phyloP scores from a whole-genome alignment of 2,797 vertebrate genomes.

The Pagetopsis macropterus region DNA sequence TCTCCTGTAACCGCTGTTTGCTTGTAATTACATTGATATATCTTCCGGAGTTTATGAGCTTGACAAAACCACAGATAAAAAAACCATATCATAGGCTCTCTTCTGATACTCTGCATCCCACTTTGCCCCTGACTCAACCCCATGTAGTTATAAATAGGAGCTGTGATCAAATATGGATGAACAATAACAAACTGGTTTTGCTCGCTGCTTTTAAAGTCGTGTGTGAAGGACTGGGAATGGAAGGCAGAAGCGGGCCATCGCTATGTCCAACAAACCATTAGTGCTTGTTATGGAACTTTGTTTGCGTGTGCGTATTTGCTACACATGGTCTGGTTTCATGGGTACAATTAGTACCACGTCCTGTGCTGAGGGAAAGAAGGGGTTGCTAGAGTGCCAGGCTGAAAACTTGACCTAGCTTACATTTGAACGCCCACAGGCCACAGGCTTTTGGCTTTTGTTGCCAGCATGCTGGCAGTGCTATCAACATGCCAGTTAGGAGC shows the following conservation, averaged over 20 bases:
- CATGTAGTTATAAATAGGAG: slow-evolving; percentile 74
- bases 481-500: slow-evolving; percentile 55
- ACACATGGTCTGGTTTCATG: slow-evolving; percentile 61
- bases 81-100: neutral
- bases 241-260: slow-evolving; percentile 40
- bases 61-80: slow-evolving; percentile 15
- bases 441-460: slow-evolving; percentile 60
- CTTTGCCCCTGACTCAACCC: slow-evolving; percentile 53
- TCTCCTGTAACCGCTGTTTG: slow-evolving; percentile 19
- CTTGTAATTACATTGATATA: slow-evolving; percentile 33
- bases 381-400: slow-evolving; percentile 42
- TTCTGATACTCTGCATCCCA: slow-evolving; percentile 28
- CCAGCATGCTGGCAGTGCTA: slow-evolving; percentile 45
- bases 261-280: slow-evolving; percentile 45
- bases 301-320: slow-evolving; percentile 46
- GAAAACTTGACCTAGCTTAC: slow-evolving; percentile 68
- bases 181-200: slow-evolving; percentile 68
- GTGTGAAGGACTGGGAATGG: slow-evolving; percentile 31
- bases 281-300: slow-evolving; percentile 51
- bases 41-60: slow-evolving; percentile 20
- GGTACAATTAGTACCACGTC: slow-evolving; percentile 57
- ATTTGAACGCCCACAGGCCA: slow-evolving; percentile 64
- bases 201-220: slow-evolving; percentile 47
- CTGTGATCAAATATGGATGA: slow-evolving; percentile 77
- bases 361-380: slow-evolving; percentile 44